Evolutionary conservation across 2,797 vertebrate species (phyloP).

Genomic region (Pantherophis vulpinus): DNA sequence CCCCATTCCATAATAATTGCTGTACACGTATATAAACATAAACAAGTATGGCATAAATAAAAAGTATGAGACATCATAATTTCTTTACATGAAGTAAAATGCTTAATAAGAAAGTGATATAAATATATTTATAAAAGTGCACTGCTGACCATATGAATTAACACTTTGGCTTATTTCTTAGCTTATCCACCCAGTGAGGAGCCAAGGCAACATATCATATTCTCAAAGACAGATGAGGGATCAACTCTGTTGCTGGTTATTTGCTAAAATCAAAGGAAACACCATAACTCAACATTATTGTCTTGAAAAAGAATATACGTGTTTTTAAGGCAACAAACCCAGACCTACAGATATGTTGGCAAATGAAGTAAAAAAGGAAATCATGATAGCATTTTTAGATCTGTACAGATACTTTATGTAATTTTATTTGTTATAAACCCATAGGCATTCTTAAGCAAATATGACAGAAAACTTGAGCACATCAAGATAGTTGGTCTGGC

Average conservation of each 20-base stretch:
- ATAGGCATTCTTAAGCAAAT: neutral
- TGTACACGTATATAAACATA: slow-evolving; percentile 78
- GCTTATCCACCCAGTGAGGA: slow-evolving; percentile 45
- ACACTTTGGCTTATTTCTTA: slow-evolving; percentile 75
- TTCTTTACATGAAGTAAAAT: slow-evolving; percentile 79
- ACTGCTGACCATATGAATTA: slow-evolving; percentile 76
- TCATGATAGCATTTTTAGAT: slow-evolving; percentile 45
- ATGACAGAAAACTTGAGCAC: neutral
- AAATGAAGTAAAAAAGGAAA: slow-evolving; percentile 57
- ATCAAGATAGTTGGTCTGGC: neutral
- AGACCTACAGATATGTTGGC: neutral
- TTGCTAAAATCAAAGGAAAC: neutral
- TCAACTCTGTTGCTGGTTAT: slow-evolving; percentile 21
- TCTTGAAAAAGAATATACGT: slow-evolving; percentile 26
- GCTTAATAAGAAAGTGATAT: slow-evolving; percentile 73
- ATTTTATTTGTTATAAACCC: neutral
- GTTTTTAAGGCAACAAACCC: slow-evolving; percentile 30
- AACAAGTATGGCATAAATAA: slow-evolving; percentile 87
- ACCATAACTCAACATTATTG: neutral
- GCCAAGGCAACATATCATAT: slow-evolving; percentile 47
- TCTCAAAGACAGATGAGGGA: slow-evolving; percentile 25
- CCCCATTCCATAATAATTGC: slow-evolving; percentile 77
- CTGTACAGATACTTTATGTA: slow-evolving; percentile 1
- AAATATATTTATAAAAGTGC: slow-evolving; percentile 94
- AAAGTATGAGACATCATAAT: slow-evolving; percentile 73